These are phyloP conservation scores for Drosophila affinis DNA, from an alignment of 2,888 invertebrate species.

Conservation along the genomic window DNA sequence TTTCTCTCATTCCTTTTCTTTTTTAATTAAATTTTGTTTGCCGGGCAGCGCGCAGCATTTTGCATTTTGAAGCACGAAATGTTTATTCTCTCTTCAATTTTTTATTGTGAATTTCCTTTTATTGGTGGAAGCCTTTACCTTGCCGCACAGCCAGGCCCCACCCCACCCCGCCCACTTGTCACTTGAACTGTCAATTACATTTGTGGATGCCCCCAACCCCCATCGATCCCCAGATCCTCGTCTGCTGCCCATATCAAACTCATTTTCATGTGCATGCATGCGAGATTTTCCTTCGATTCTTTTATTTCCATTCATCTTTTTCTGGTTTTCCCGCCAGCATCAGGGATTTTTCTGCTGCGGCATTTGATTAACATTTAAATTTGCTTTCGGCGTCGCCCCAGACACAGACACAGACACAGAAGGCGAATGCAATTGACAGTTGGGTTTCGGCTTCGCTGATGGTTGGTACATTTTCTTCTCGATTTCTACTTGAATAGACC, in stretches of 20 bases:
- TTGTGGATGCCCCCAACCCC: conserved; percentile 41
- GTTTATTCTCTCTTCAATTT: conserved; percentile 7
- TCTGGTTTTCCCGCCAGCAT: conserved; percentile 16
- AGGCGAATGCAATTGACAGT: conserved; percentile 65
- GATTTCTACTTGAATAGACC: conserved; percentile 37
- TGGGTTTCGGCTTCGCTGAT: conserved; percentile 40
- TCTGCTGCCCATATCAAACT: conserved; percentile 58
- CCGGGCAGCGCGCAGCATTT: conserved; percentile 20
- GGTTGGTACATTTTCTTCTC: conserved; percentile 43
- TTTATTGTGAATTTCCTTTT: conserved; percentile 34
- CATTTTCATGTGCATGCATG: conserved; percentile 79
- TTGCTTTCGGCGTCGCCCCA: conserved; percentile 62
- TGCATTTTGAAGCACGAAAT: conserved; percentile 31
- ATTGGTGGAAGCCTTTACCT: conserved; percentile 26
- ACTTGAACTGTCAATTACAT: conserved; percentile 75
- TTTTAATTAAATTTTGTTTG: conserved; percentile 51
- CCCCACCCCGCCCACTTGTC: conserved; percentile 43
- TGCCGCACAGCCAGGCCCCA: conserved; percentile 11
- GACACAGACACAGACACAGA: conserved; percentile 30
- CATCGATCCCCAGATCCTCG: conserved; percentile 5
- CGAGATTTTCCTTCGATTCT: conserved; percentile 60
- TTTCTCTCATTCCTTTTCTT: conserved; percentile 1
- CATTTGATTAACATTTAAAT: conserved; percentile 76
- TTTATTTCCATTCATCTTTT: conserved; percentile 44
- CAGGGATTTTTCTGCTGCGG: conserved; percentile 35